These are phyloP conservation scores for Sebastes matsubarae DNA, from an alignment of 2,797 vertebrate species.

Conservation along the genomic window DNA sequence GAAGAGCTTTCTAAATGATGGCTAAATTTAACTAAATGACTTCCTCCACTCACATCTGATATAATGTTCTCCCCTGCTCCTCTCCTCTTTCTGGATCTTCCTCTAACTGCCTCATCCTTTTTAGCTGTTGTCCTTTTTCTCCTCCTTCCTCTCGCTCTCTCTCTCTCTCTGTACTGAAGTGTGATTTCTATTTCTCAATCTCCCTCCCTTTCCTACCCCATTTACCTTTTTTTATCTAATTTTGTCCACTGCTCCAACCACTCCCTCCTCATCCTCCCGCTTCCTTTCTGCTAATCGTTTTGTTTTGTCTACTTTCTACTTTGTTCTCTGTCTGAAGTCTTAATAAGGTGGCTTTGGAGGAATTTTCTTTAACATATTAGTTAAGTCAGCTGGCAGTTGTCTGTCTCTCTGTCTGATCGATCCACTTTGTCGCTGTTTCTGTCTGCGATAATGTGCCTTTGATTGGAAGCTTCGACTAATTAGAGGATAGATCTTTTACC, in stretches of 20 bases:
- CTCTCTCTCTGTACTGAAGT: constrained; percentile 39
- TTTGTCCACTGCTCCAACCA: constrained; percentile 16
- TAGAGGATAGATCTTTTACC: constrained; percentile 66
- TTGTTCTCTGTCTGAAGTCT: constrained; percentile 24
- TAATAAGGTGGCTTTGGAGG: constrained; percentile 36
- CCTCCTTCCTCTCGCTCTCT: constrained; percentile 36
- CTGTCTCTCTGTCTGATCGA: constrained; percentile 50
- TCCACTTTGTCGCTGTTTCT: constrained; percentile 48
- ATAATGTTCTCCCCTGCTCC: constrained; percentile 68
- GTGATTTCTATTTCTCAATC: constrained; percentile 53
- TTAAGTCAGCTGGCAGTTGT: constrained; percentile 44
- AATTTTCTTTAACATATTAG: constrained; percentile 46
- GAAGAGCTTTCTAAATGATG: constrained; percentile 77
- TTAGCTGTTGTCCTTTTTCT: constrained; percentile 54
- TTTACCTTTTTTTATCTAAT: constrained; percentile 54
- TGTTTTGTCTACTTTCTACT: constrained; percentile 41
- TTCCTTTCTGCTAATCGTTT: constrained; percentile 46
- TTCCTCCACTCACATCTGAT: constrained; percentile 79
- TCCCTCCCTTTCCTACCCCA: constrained; percentile 17
- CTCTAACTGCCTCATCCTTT: constrained; percentile 65
- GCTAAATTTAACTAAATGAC: constrained; percentile 83
- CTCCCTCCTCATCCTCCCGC: constrained; percentile 17
- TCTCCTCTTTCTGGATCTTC: constrained; percentile 48
- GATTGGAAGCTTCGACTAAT: constrained; percentile 52
- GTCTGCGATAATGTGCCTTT: constrained; percentile 55